These are phyloP conservation scores for Aplocera efformata DNA, from an alignment of 2,888 invertebrate species.

Conservation along the genomic window DNA sequence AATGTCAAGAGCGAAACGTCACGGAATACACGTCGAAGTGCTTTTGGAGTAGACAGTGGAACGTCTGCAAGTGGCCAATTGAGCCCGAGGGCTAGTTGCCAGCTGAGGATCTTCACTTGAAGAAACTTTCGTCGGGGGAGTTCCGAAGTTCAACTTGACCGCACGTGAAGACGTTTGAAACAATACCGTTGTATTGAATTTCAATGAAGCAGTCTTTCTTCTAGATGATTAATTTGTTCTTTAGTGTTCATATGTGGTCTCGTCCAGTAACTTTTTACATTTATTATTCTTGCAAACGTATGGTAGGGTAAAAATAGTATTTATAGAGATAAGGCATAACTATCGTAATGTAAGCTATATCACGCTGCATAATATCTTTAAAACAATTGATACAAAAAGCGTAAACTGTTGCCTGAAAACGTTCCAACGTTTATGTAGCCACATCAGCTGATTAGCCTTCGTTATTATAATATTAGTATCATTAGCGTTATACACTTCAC, in stretches of 20 bases:
- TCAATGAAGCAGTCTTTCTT: background rate
- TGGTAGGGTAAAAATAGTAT: no score
- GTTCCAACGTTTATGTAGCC: no score
- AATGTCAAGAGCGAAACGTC: conserved; percentile 22
- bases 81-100: conserved; percentile 31
- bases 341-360: no score
- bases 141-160: conserved; percentile 33
- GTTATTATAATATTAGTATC: conserved; percentile 1
- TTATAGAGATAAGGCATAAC: no score
- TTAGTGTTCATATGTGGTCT: no score
- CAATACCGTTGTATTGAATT: background rate
- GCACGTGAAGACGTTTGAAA: conserved; percentile 1
- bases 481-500: conserved; percentile 17
- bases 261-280: no score
- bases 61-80: conserved; percentile 27
- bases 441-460: conserved; percentile 9
- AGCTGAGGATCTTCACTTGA: conserved; percentile 36
- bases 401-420: no score
- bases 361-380: no score
- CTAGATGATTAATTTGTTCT: no score
- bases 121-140: conserved; percentile 32
- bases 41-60: conserved; percentile 23
- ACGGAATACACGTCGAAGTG: conserved; percentile 11
- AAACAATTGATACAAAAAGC: no score
- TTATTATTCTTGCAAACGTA: no score